Base-by-base conservation (phyloP, 2,797 vertebrate genomes). In the Allobates femoralis region DNA sequence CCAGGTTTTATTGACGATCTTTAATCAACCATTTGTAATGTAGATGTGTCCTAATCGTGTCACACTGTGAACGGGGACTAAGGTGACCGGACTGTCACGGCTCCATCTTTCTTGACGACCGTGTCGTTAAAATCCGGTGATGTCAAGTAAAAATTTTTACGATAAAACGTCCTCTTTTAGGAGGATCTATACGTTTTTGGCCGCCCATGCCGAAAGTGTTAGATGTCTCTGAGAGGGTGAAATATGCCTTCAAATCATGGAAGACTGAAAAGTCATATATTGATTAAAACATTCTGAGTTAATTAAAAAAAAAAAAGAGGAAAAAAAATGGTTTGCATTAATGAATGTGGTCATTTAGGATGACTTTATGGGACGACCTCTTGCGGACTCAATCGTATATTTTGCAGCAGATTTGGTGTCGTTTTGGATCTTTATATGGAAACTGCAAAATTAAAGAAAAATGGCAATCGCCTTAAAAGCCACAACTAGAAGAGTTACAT, bases 251-350 rank as follows among this genome's bases (percentile, higher is more conserved):
- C 58, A 83, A 73, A 85, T 53, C 53, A 41, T 56, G 69, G 67
- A 81, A 32, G 77, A 69, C 83, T 69, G 30, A 85, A 78, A 76
- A 85, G 86, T 81, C 81, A 85, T 88, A 67, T 88, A 88, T 88
- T 75, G 86, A 88, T 88, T 88, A 88, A 88, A 88, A 85, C 86
- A 88, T 88, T 81, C 14, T 15, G 86, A 88, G 86, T 88, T 88
- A 88, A 88, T 88, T 88, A 88, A 85, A 88, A 46, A 74, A 78
- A 62, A n/a, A 73, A n/a, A n/a, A n/a, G n/a, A n/a, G n/a, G n/a
- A n/a, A 23, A 84, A 66, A 84, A 88, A 80, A 76, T 58, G 60
- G 66, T 81, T 88, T 81, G 77, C 86, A 88, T 80, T 81, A 84
- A 46, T 26, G 73, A 81, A 82, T 69, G 81, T 85, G 2, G 2